phyloP scores from a whole-genome alignment of 2,797 vertebrate genomes.

The Lepus townsendii region DNA sequence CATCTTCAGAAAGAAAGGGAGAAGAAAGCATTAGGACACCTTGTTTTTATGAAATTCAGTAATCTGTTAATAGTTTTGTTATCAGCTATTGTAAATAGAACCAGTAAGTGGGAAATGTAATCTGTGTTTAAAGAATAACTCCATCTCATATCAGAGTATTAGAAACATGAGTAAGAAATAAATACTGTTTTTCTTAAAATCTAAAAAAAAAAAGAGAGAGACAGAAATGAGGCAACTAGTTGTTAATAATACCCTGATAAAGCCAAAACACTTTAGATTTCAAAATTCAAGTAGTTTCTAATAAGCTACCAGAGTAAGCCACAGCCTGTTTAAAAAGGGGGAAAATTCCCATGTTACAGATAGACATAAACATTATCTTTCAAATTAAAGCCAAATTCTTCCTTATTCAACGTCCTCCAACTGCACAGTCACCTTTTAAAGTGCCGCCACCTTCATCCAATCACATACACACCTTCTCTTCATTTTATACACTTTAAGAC shows the following conservation, averaged over 20 bases:
- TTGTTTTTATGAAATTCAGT: slow-evolving; percentile 63
- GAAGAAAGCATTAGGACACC: background rate
- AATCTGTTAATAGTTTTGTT: slow-evolving; percentile 64
- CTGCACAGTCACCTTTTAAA: background rate
- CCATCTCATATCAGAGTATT: slow-evolving; percentile 58
- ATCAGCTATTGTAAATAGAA: slow-evolving; percentile 70
- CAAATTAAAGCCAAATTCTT: slow-evolving; percentile 1
- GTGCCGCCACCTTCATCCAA: background rate
- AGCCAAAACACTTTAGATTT: slow-evolving; percentile 68
- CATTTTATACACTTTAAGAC: background rate
- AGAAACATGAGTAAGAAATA: slow-evolving; percentile 75
- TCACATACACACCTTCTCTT: background rate
- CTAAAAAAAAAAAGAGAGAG: background rate
- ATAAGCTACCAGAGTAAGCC: slow-evolving; percentile 53
- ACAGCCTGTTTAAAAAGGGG: background rate
- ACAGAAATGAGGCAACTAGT: background rate
- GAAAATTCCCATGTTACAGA: slow-evolving; percentile 1
- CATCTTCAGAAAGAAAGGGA: slow-evolving; percentile 31
- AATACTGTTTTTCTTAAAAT: slow-evolving; percentile 76
- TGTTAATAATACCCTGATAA: slow-evolving; percentile 68
- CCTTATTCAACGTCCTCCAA: slow-evolving; percentile 9
- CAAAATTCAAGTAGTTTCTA: slow-evolving; percentile 71
- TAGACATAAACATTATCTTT: slow-evolving; percentile 38
- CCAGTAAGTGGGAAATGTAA: slow-evolving; percentile 67
- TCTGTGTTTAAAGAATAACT: slow-evolving; percentile 78